Base-by-base conservation (phyloP, 2,113 vertebrate species). In the crab-eating macaque (Macaca fascicularis) region DNA sequence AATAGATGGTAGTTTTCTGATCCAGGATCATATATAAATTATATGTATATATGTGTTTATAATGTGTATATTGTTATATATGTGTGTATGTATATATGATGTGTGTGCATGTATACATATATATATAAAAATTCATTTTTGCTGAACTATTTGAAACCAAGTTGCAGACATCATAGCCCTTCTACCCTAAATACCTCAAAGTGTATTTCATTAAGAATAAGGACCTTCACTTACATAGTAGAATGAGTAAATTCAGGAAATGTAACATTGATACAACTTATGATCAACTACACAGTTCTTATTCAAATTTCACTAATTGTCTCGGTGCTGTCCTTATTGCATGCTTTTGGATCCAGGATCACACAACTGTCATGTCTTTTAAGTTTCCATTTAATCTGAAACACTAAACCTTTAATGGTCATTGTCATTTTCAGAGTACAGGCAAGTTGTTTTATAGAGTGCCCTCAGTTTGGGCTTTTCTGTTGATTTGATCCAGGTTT, bases 331-430 rank as follows among this genome's bases (percentile, higher is more conserved):
- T 64, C 61, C 61, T 27, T 38, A 59, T 88, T 52, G 12, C 27
- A 64, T 64, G 27, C 61, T 70, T 52, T 89, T 38, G 10, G 1
- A 38, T 91, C 50, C 59, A 78, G 35, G 32, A 67, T 85, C 67
- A 45, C 20, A 67, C 22, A 17, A 43, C 19, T 79, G 27, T 88
- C 0, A 8, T 40, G 5, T 27, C 50, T 95, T 79, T 69, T 45
- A 82, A 30, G 45, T 96, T 87, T 69, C 32, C 40, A 25, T 35
- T 74, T 93, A 67, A 52, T 79, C 30, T 69, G 67, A 93, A 97
- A 84, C n/a, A 30, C 11, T 91, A 22, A 25, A 16, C 6, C 48
- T 95, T 76, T 19, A 35, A 72, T 43, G 35, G 45, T 64, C 25
- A n/a, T 4, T 30, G 35, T 78, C 9, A 30, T 80, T 45, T 89